Evolutionary conservation across 2,797 vertebrate species (phyloP).

Genomic region (Coregonus suidteri): DNA sequence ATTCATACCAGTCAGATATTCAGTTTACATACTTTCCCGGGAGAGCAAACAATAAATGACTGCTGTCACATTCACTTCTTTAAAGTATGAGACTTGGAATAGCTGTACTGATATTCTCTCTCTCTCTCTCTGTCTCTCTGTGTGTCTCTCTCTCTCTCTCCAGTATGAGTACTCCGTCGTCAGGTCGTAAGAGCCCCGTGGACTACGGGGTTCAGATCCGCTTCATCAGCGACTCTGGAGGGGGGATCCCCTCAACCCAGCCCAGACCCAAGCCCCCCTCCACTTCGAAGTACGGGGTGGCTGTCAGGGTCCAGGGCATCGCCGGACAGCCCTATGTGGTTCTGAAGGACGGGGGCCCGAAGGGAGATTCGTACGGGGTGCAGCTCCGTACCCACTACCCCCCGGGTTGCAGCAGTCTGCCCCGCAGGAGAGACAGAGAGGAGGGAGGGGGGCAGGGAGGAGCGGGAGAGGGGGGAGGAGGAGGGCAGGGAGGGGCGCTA

Average conservation of each 20-base stretch:
- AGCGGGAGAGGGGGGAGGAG: constrained; percentile 38
- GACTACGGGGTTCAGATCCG: constrained; percentile 93
- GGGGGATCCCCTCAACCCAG: constrained; percentile 63
- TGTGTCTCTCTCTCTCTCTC: not conserved
- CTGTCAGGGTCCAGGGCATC: constrained; percentile 91
- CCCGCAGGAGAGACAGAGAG: constrained; percentile 64
- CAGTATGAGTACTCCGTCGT: constrained; percentile 73
- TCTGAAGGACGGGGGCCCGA: constrained; percentile 86
- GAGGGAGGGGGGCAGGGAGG: constrained; percentile 42
- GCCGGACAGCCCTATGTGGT: constrained; percentile 93
- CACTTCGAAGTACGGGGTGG: constrained; percentile 84
- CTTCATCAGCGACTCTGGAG: constrained; percentile 82
- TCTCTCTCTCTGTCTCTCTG: too few species aligned
- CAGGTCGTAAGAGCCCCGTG: constrained; percentile 77
- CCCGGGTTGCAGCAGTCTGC: constrained; percentile 72
- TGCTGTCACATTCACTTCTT: not conserved
- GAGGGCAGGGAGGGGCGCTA: constrained; percentile 58
- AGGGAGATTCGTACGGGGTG: constrained; percentile 89
- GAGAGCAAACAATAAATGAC: not conserved
- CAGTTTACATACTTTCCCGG: not conserved
- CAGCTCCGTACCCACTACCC: constrained; percentile 77
- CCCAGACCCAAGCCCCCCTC: constrained; percentile 48
- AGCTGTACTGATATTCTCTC: not conserved
- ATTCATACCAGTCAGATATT: not conserved
- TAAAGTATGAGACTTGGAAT: not conserved